Percentiles rank a stretch among this genome's conserved stretches.
Conservation (phyloP, 2,888 invertebrate species). For the Cheilosia soror region DNA sequence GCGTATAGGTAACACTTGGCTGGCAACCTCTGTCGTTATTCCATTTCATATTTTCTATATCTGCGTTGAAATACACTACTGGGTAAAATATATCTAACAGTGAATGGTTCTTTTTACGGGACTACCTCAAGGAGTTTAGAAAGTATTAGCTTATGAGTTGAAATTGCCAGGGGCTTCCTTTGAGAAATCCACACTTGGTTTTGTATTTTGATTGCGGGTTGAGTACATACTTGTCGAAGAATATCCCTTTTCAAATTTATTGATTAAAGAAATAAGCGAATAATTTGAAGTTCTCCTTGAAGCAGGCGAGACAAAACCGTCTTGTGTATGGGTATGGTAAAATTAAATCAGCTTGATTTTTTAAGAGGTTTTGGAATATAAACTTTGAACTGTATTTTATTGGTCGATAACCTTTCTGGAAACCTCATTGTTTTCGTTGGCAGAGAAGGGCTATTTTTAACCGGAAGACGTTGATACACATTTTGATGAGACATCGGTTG, state of each 20-base stretch:
- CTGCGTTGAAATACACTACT: constrained; percentile 1
- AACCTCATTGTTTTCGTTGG: not conserved
- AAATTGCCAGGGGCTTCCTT: constrained; percentile 20
- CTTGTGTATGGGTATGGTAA: constrained; percentile 7
- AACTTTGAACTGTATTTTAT: constrained; percentile 10
- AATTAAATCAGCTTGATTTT: constrained; percentile 9
- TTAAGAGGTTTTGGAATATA: constrained; percentile 8
- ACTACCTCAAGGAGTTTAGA: constrained; percentile 62
- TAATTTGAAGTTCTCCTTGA: constrained; percentile 37
- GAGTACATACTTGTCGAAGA: constrained; percentile 42
- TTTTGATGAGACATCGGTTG: too few species aligned
- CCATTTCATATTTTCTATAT: too few species aligned
- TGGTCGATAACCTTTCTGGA: constrained; percentile 39
- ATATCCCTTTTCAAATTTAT: constrained; percentile 45
- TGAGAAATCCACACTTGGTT: constrained; percentile 19
- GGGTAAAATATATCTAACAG: constrained; percentile 30
- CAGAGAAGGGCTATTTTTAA: not conserved
- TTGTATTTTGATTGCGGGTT: constrained; percentile 32
- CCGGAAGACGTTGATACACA: not conserved
- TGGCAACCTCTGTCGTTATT: too few species aligned
- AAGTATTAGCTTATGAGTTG: constrained; percentile 22
- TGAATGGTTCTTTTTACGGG: constrained; percentile 42
- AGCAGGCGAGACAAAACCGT: constrained; percentile 3
- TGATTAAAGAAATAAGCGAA: constrained; percentile 51
- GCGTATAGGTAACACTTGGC: too few species aligned